Conservation (phyloP, 2,888 invertebrate species). For the Listrodromus nycthemerus region DNA sequence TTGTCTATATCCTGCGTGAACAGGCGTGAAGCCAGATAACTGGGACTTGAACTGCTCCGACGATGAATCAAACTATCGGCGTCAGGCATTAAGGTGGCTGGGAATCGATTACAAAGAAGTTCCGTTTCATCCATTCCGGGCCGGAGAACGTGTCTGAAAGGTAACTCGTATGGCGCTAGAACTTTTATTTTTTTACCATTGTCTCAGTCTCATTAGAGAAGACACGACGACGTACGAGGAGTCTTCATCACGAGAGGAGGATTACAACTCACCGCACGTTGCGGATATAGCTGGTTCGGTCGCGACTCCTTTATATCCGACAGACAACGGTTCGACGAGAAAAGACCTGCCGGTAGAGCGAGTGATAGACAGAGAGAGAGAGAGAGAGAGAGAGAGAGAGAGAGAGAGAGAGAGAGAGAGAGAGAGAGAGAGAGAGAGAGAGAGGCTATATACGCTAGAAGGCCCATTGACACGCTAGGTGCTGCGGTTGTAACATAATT, state of each 20-base stretch:
- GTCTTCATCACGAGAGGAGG: slow-evolving; percentile 55
- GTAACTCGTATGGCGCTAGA: slow-evolving; percentile 26
- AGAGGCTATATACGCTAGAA: slow-evolving; percentile 6
- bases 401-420: no score
- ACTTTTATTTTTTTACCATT: slow-evolving; percentile 3
- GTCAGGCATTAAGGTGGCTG: slow-evolving; percentile 2
- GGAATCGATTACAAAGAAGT: slow-evolving; percentile 53
- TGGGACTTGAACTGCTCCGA: slow-evolving; percentile 10
- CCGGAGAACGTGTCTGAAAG: slow-evolving; percentile 39
- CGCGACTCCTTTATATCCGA: slow-evolving; percentile 48
- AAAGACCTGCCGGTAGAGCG: slow-evolving; percentile 19
- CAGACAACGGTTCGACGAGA: slow-evolving; percentile 29
- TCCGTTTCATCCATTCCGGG: slow-evolving; percentile 41
- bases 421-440: neutral
- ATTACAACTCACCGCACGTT: slow-evolving; percentile 59
- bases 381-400: neutral
- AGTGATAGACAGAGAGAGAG: no score
- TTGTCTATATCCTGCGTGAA: neutral
- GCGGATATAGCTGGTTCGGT: slow-evolving; percentile 46
- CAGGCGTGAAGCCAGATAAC: slow-evolving; percentile 45
- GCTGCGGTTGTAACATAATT: slow-evolving; percentile 61
- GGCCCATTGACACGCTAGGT: slow-evolving; percentile 57
- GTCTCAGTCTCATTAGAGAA: slow-evolving; percentile 54
- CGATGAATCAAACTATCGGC: slow-evolving; percentile 42
- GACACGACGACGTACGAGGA: slow-evolving; percentile 49